These are phyloP conservation scores for Aphodius sticticus DNA, from an alignment of 2,888 invertebrate species.

Conservation along the genomic window DNA sequence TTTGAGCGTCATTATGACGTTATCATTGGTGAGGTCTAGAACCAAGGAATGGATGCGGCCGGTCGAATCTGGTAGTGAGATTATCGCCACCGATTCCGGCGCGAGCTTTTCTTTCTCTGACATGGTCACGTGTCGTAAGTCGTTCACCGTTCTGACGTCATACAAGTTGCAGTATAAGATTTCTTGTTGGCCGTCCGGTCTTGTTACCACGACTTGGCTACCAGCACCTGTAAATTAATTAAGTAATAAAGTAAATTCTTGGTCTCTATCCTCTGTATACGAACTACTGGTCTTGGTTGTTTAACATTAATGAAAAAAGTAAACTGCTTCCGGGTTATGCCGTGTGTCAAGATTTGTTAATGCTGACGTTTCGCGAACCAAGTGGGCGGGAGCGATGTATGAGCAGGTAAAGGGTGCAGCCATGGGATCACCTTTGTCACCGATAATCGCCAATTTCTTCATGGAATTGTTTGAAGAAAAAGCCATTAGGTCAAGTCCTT, in stretches of 20 bases:
- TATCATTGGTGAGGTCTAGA: not conserved
- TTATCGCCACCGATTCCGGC: not conserved
- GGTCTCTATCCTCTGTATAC: not conserved
- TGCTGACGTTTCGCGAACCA: too few relatives aligned
- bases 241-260: not conserved
- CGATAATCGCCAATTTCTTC: too few relatives aligned
- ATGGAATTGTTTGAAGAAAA: too few relatives aligned
- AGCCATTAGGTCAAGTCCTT: too few relatives aligned
- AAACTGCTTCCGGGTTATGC: too few relatives aligned
- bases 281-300: too few relatives aligned
- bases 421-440: too few relatives aligned
- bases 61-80: not conserved
- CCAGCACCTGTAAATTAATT: not conserved
- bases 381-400: too few relatives aligned
- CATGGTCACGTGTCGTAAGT: not conserved
- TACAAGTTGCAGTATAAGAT: not conserved
- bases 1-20: not conserved
- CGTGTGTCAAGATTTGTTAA: too few relatives aligned
- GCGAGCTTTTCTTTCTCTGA: not conserved
- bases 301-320: too few relatives aligned
- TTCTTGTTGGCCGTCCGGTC: constrained; percentile 6
- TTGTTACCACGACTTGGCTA: not conserved
- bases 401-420: too few relatives aligned
- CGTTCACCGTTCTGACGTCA: not conserved
- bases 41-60: not conserved